Base-by-base conservation (phyloP, 2,113 vertebrate species). In the Bujurquina vittata region DNA sequence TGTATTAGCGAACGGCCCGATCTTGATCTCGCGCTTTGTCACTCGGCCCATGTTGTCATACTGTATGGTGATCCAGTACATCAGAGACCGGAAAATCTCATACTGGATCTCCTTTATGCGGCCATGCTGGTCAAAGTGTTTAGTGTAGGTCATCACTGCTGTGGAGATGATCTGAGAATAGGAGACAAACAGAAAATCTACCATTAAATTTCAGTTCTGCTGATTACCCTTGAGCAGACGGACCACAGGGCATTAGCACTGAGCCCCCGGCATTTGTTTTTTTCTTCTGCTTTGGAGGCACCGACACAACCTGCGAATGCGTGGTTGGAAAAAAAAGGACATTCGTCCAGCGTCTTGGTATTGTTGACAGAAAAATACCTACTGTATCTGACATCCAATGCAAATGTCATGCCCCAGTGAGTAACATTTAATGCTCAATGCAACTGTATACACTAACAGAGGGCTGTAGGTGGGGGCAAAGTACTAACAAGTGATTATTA, bases 41-140 rank as follows among this genome's bases (percentile, higher is more conserved):
- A 99, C 98, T 14, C 98, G 94, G n/a, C 98, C 98, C 97, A 99
- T 98, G 90, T 97, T 99, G 91, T 99, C 98, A 1, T 99, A 99
- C 75, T 99, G 98, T 87, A 99, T 97, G 87, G 98, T 99, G 94
- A 99, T 99, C 98, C 98, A 99, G 93, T 99, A 99, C 98, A 99
- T 99, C 77, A 99, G 95, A 0, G 98, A 99, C 52, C 98, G 95
- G 92, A 99, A 98, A 87, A 99, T 99, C 93, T 99, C 98, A 31
- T 99, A 99, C 65, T 99, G 98, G 80, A 99, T 99, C 90, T 99
- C 98, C 88, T 99, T 99, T 91, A 99, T 99, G 87, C 98, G 97
- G 0, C 98, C 98, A 0, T 99, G 98, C 7, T 97, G 96, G 31
- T 99, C 98, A 0, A 99, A 99, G 88, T 99, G 98, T 90, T 99